Evolutionary conservation across 2,113 vertebrate species (phyloP), one percentile per base, ranked within the genome.

Genomic region (Sylvietta virens): DNA sequence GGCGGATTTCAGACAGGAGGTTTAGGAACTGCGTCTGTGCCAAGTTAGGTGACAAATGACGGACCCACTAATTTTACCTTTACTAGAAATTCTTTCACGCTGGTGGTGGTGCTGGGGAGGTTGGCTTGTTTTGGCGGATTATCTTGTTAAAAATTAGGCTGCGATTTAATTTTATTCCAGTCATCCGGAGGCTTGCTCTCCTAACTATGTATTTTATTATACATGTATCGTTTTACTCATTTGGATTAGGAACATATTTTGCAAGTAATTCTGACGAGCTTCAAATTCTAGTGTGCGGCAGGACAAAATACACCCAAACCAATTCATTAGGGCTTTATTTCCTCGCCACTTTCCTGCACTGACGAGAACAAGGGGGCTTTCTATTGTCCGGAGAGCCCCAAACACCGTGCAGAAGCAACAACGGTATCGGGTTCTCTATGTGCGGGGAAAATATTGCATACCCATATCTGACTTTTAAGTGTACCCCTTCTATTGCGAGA

Each of bases 31-130:
- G 58, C 11, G 7, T 70, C 74, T 56, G 35, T 93, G 96, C 97
- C 97, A 97, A 96, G 86, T 92, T 91, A 96, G 94, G 95, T 97
- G 96, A 96, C 96, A 96, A 97, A 96, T 94, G 81, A 87, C 88
- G 89, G 84, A 67, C 64, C 65, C 71, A 54, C 90, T 92, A 83
- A 92, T 97, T 97, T 90, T 92, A 90, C 96, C 88, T 95, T 96
- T 91, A 80, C 91, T 89, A 86, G 90, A 97, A 97, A 96, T 93
- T 88, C 86, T 80, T 95, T 91, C 94, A 74, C 39, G 30, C 61
- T 62, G 51, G n/a, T 56, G 35, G 58, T 60, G 57, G 24, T 44
- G 54, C 54, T 23, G n/a, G 33, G 31, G 57, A 40, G 48, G 53
- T 73, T 58, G 60, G 50, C 54, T 90, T 76, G 40, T 81, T 90